phyloP scores from a whole-genome alignment of 1,140 invertebrate genomes.

The Penaeus indicus region DNA sequence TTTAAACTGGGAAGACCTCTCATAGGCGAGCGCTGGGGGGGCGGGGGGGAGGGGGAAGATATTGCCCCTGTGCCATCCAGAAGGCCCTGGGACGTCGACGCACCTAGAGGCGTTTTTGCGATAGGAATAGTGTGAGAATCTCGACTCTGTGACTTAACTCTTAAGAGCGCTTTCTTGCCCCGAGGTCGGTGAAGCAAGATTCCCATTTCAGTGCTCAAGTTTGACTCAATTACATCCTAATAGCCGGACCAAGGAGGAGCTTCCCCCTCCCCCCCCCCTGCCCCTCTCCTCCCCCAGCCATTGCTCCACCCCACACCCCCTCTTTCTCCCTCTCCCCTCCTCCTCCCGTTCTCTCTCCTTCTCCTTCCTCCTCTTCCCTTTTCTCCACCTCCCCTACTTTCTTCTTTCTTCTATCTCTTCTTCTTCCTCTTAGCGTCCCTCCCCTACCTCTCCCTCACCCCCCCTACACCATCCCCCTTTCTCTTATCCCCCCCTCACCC shows the following conservation, averaged over 20 bases:
- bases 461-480: slow-evolving; percentile 3
- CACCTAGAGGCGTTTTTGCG: background rate
- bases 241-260: slow-evolving; percentile 39
- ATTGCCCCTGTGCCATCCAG: background rate
- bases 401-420: background rate
- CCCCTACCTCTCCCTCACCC: background rate
- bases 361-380: background rate
- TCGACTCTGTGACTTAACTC: background rate
- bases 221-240: slow-evolving; percentile 59
- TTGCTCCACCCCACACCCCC: background rate
- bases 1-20: slow-evolving; percentile 48
- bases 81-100: background rate
- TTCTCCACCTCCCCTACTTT: background rate
- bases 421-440: background rate
- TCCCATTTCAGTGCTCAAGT: slow-evolving; percentile 58
- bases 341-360: background rate
- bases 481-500: too few species aligned
- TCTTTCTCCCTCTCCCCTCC: background rate
- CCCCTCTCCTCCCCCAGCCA: slow-evolving; percentile 3
- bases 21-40: slow-evolving; percentile 6
- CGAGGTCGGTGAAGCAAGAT: slow-evolving; percentile 36
- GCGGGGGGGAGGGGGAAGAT: background rate
- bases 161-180: background rate
- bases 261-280: slow-evolving; percentile 25
- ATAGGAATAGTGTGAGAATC: background rate